These are phyloP conservation scores for Agrochola macilenta DNA, from an alignment of 2,888 invertebrate species.

Conservation along the genomic window DNA sequence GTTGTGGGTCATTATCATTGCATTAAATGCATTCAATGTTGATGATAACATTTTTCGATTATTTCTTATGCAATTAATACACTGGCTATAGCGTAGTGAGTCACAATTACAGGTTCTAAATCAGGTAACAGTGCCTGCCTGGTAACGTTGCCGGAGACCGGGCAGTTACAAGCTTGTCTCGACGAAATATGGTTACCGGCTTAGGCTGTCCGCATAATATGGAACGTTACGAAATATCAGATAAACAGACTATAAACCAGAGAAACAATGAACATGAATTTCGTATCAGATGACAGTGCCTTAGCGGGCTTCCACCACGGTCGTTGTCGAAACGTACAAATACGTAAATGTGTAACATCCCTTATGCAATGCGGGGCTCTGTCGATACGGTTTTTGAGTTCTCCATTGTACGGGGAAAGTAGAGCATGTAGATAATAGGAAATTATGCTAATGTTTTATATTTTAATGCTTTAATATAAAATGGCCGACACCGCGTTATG, in stretches of 20 bases:
- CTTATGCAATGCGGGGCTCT: conserved; percentile 62
- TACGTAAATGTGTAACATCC: conserved; percentile 53
- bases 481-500: conserved; percentile 43
- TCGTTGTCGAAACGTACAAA: conserved; percentile 37
- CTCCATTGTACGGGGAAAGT: conserved; percentile 75
- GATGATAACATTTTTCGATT: conserved; percentile 35
- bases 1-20: conserved; percentile 63
- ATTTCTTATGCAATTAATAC: conserved; percentile 39
- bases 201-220: conserved; percentile 27
- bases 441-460: conserved; percentile 66
- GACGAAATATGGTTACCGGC: conserved; percentile 22
- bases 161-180: conserved; percentile 22
- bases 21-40: conserved; percentile 47
- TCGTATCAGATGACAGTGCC: conserved; percentile 65
- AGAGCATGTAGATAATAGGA: conserved; percentile 73
- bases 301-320: conserved; percentile 38
- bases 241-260: conserved; percentile 36
- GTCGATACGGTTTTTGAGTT: conserved; percentile 69
- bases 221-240: conserved; percentile 58
- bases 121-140: background rate
- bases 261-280: conserved; percentile 60
- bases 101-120: conserved; percentile 18
- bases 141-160: conserved; percentile 3
- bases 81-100: background rate
- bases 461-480: conserved; percentile 51